Percentiles rank a stretch among this genome's conserved stretches.
These are phyloP conservation scores for Micromys minutus DNA, from an alignment of 2,113 vertebrate genomes.

Conservation along the genomic window DNA sequence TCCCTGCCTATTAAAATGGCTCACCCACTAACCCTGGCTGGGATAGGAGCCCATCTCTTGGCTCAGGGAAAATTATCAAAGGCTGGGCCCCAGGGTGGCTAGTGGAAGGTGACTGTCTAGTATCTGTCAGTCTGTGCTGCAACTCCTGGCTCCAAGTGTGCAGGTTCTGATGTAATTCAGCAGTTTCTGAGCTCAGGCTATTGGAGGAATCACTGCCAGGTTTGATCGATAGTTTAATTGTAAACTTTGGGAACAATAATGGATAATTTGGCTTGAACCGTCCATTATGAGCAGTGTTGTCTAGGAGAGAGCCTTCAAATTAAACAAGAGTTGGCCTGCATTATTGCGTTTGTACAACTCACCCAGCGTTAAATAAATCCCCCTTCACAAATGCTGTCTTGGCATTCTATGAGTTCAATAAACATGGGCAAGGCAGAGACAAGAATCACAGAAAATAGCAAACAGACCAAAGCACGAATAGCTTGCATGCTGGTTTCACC, in stretches of 20 bases:
- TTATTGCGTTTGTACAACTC: conserved; percentile 89
- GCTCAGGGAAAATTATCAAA: conserved; percentile 86
- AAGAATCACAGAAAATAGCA: conserved; percentile 24
- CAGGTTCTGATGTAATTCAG: conserved; percentile 82
- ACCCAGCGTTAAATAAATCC: conserved; percentile 86
- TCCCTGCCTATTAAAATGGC: conserved; percentile 91
- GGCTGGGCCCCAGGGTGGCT: conserved; percentile 70
- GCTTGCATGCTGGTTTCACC: conserved; percentile 64
- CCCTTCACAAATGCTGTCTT: conserved; percentile 86
- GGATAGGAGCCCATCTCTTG: conserved; percentile 84
- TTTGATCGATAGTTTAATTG: conserved; percentile 93
- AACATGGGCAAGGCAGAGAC: conserved; percentile 79
- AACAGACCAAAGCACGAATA: conserved; percentile 29
- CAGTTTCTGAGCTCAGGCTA: conserved; percentile 73
- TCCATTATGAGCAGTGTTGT: conserved; percentile 86
- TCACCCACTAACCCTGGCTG: conserved; percentile 86
- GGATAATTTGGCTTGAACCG: conserved; percentile 89
- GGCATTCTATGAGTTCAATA: conserved; percentile 85
- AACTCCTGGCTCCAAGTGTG: conserved; percentile 50
- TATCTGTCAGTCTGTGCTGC: not conserved
- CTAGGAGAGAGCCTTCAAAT: conserved; percentile 86
- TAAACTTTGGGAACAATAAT: conserved; percentile 90
- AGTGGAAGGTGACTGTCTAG: not conserved
- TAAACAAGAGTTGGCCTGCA: conserved; percentile 88
- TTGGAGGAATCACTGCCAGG: conserved; percentile 86